phyloP scores from a whole-genome alignment of 2,113 vertebrate genomes.

The Centropristis striata region DNA sequence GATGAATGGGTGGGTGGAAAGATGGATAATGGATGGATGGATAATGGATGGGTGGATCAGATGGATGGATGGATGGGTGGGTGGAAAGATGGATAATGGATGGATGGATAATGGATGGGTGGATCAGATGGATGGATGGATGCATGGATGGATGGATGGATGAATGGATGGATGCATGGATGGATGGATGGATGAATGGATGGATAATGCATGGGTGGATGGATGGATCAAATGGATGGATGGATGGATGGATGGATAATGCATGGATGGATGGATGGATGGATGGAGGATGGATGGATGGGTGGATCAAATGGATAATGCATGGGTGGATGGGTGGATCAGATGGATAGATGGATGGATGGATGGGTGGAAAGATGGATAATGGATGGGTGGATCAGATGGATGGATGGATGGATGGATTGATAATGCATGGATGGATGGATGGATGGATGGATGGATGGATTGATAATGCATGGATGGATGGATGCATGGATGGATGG shows the following conservation, averaged over 20 bases:
- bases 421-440: not conserved
- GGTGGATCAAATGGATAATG: not conserved
- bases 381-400: too few relatives aligned
- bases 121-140: not conserved
- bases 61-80: not conserved
- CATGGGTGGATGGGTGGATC: too few relatives aligned
- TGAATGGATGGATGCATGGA: slow-evolving; percentile 6
- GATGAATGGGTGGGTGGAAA: too few relatives aligned
- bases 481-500: too few relatives aligned
- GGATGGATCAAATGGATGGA: not conserved
- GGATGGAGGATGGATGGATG: not conserved
- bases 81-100: not conserved
- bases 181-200: not conserved
- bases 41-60: not conserved
- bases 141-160: not conserved
- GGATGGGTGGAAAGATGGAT: not conserved
- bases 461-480: not conserved
- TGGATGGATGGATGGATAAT: too few relatives aligned
- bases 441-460: not conserved
- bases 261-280: not conserved
- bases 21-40: not conserved
- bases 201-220: too few relatives aligned
- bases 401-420: not conserved
- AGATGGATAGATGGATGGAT: not conserved
- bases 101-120: not conserved